These are phyloP conservation scores for Sepioteuthis lessoniana DNA, from an alignment of 2,888 invertebrate species.

Conservation along the genomic window DNA sequence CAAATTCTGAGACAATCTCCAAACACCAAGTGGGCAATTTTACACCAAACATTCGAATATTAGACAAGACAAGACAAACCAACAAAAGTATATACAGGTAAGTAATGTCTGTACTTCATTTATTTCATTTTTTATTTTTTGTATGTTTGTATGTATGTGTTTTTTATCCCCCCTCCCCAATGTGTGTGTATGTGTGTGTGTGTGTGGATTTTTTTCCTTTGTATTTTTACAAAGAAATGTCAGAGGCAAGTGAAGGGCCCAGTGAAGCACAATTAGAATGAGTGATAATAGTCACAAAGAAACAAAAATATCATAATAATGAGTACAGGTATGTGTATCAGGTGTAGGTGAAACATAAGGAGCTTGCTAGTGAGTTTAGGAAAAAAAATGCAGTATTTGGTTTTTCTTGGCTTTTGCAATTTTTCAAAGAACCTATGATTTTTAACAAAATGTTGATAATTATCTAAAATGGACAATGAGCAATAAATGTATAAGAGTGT, in stretches of 20 bases:
- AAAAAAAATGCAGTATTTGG: not conserved
- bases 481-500: not conserved
- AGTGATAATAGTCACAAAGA: not conserved
- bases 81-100: not conserved
- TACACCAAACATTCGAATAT: not conserved
- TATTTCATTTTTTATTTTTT: not conserved
- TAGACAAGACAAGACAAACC: not conserved
- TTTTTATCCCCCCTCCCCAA: not conserved
- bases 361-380: not conserved
- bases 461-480: not conserved
- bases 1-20: constrained; percentile 21
- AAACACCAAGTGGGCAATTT: not conserved
- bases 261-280: not conserved
- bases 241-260: constrained; percentile 33
- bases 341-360: not conserved
- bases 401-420: not conserved
- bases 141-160: not conserved
- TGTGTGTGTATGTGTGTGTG: not conserved
- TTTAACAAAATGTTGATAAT: not conserved
- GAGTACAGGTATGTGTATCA: not conserved
- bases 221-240: not conserved
- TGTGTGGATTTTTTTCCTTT: not conserved
- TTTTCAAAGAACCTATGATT: not conserved
- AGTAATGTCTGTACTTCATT: not conserved
- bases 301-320: not conserved